Percentiles rank a stretch among this genome's conserved stretches.
Conservation (phyloP, 2,888 invertebrate genomes). For the Drosophila emarginata region DNA sequence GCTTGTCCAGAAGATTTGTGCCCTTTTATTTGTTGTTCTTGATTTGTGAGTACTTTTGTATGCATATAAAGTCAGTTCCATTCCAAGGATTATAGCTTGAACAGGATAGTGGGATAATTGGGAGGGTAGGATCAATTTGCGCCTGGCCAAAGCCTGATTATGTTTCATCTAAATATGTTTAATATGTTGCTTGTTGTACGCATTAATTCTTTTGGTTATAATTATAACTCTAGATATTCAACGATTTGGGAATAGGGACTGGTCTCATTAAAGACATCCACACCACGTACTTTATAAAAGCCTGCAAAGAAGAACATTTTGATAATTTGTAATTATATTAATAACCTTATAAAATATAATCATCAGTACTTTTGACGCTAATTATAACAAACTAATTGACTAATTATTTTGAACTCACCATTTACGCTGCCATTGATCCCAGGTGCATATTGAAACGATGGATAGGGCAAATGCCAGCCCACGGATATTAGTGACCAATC, state of each 20-base stretch:
- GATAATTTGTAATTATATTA: neutral
- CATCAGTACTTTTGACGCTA: neutral
- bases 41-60: conserved; percentile 7
- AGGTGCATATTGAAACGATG: conserved; percentile 80
- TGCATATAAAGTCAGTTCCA: conserved; percentile 48
- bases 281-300: conserved; percentile 79
- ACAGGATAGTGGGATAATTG: conserved; percentile 14
- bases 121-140: conserved; percentile 21
- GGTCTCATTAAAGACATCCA: conserved; percentile 77
- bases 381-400: neutral
- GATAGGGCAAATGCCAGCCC: conserved; percentile 80
- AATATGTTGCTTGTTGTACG: conserved; percentile 21
- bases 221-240: conserved; percentile 72
- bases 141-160: conserved; percentile 66
- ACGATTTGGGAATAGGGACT: conserved; percentile 77
- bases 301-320: conserved; percentile 57
- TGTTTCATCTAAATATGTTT: conserved; percentile 57
- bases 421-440: conserved; percentile 58
- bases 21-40: conserved; percentile 33
- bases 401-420: conserved; percentile 57
- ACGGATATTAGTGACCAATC: conserved; percentile 71
- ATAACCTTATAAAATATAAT: neutral
- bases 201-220: conserved; percentile 42
- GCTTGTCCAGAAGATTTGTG: conserved; percentile 56
- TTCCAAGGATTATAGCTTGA: conserved; percentile 42